Conservation (phyloP, 2,888 invertebrate species). For the Dastarcus helophoroides region DNA sequence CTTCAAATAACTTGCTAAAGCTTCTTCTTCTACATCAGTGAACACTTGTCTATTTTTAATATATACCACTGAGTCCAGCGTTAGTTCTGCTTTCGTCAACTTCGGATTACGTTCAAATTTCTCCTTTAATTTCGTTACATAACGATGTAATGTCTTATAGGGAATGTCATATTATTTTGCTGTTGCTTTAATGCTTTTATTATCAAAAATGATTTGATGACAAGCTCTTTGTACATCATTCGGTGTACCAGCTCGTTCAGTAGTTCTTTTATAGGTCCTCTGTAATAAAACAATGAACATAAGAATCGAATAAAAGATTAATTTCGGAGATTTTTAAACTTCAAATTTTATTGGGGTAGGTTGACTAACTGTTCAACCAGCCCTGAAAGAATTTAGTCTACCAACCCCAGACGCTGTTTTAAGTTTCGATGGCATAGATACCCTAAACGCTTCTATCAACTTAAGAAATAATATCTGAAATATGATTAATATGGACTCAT, state of each 20-base stretch:
- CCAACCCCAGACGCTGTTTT: no score
- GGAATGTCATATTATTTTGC: no score
- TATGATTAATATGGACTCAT: no score
- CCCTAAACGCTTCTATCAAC: no score
- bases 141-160: no score
- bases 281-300: constrained; percentile 12
- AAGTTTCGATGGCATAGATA: no score
- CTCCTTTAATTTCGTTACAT: no score
- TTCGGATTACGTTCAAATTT: no score
- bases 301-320: no score
- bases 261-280: constrained; percentile 13
- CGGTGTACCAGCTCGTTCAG: constrained; percentile 8
- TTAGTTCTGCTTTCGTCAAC: constrained; percentile 9
- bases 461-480: no score
- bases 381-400: constrained; percentile 14
- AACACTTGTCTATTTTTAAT: constrained; percentile 12
- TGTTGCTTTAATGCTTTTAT: constrained; percentile 15
- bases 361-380: constrained; percentile 14
- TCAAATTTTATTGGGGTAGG: constrained; percentile 13
- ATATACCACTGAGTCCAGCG: constrained; percentile 10
- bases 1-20: constrained; percentile 5
- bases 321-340: no score
- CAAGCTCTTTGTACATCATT: constrained; percentile 11
- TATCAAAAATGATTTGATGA: constrained; percentile 12
- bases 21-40: constrained; percentile 11